Evolutionary conservation across 2,888 invertebrate species (phyloP), one percentile per base, ranked within the genome.

Genomic region (Anagyrus pseudococci): DNA sequence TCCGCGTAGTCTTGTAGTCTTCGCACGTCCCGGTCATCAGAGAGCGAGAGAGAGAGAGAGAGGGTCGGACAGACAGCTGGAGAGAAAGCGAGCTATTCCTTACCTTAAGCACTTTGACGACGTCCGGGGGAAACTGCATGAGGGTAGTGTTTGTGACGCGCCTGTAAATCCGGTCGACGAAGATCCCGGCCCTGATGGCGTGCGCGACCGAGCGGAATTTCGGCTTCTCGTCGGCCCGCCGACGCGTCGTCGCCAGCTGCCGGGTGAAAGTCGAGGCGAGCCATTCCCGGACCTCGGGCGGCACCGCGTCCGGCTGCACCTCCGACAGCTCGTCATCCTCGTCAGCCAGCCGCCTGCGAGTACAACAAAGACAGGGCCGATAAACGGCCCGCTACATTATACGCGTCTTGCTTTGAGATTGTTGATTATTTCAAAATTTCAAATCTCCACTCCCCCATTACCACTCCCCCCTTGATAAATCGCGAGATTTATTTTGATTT

Each of bases 221-320:
- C 15, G 93, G 92, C 77, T 91, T 92, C 81, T 92, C 92, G 74
- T 91, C 91, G 33, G 86, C 87, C 82, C 87, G 88, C 76, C 89
- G 86, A 70, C 90, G 87, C 60, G 91, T 88, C 62, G 91, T 90
- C 66, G 89, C 91, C 83, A 92, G 85, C 81, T 94, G 94, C 69
- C 96, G 86, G 40, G 97, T 98, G 83, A 97, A 97, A 48, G 97
- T 97, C 64, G 96, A 92, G 63, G 96, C 96, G 80, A 97, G 84
- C 97, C 97, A 97, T 82, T 97, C 96, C 72, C 97, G 88, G 46
- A 97, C 97, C 82, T 97, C 97, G 64, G 92, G 94, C 43, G 97
- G 97, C 54, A 97, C 96, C 13, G 96, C 94, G 80, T 97, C 96
- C 58, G 96, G 96, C 77, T 96, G 95, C 59, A 97, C 96, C 82